phyloP scores from a whole-genome alignment of 2,888 invertebrate genomes.

The Troides helena region DNA sequence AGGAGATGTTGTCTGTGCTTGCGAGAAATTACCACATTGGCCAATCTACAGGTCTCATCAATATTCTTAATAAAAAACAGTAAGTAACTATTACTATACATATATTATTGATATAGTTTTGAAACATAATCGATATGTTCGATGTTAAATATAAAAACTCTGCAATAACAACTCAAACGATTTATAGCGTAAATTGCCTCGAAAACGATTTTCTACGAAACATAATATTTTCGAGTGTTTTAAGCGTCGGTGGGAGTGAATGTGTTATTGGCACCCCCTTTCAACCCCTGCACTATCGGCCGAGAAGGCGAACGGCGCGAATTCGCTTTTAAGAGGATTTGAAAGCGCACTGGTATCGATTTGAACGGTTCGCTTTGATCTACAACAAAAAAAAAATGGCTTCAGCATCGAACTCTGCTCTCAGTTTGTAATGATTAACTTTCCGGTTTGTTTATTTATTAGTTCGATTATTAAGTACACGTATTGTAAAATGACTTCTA shows the following conservation, averaged over 20 bases:
- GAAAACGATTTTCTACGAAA: neutral
- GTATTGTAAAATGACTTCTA: too few species aligned
- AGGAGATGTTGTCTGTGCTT: slow-evolving; percentile 7
- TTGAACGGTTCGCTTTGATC: neutral
- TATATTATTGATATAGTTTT: neutral
- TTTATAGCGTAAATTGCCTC: neutral
- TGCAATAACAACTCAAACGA: neutral
- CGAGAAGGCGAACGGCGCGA: neutral
- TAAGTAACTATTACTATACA: neutral
- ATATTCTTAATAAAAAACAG: slow-evolving; percentile 7
- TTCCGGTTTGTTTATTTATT: neutral
- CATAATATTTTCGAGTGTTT: neutral
- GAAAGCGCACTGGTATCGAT: neutral
- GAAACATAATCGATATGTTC: neutral
- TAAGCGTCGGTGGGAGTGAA: neutral
- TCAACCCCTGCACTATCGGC: neutral
- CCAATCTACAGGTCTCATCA: neutral
- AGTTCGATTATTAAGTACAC: too few species aligned
- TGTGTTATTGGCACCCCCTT: neutral
- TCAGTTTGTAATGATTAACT: neutral
- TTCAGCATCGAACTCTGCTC: neutral
- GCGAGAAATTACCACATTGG: neutral
- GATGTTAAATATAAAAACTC: neutral
- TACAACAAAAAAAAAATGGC: neutral
- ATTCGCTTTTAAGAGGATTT: neutral